phyloP scores from a whole-genome alignment of 2,113 vertebrate genomes.

The Entelurus aequoreus region DNA sequence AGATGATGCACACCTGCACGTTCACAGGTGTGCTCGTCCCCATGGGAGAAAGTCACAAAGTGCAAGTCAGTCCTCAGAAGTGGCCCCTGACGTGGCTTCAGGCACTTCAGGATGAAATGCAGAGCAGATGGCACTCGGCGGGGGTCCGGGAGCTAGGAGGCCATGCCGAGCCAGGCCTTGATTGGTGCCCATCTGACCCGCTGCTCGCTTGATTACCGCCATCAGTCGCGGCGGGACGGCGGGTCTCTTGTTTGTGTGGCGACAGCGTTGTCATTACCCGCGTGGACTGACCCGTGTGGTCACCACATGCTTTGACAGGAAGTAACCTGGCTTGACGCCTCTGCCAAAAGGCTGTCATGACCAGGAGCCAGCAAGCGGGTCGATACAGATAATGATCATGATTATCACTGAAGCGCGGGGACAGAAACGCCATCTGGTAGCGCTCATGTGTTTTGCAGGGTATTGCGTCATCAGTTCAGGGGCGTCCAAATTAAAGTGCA shows the following conservation, averaged over 20 bases:
- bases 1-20: too few species aligned
- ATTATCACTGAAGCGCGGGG: background rate
- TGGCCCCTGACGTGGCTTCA: slow-evolving; percentile 21
- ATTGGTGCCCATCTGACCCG: slow-evolving; percentile 63
- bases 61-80: background rate
- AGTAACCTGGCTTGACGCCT: background rate
- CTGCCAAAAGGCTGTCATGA: slow-evolving; percentile 6
- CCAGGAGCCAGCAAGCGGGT: background rate
- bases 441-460: too few species aligned
- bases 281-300: slow-evolving; percentile 18
- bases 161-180: slow-evolving; percentile 54
- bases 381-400: background rate
- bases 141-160: slow-evolving; percentile 45
- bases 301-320: slow-evolving; percentile 15
- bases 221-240: slow-evolving; percentile 39
- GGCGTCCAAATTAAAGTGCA: too few species aligned
- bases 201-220: slow-evolving; percentile 61
- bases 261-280: slow-evolving; percentile 32
- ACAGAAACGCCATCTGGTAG: too few species aligned
- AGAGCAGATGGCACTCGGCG: slow-evolving; percentile 61
- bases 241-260: slow-evolving; percentile 32
- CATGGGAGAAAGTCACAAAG: background rate
- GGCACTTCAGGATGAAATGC: slow-evolving; percentile 39
- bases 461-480: too few species aligned
- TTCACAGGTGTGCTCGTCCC: too few species aligned